Conservation (phyloP, 2,797 vertebrate genomes). For the Cottoperca gobio region DNA sequence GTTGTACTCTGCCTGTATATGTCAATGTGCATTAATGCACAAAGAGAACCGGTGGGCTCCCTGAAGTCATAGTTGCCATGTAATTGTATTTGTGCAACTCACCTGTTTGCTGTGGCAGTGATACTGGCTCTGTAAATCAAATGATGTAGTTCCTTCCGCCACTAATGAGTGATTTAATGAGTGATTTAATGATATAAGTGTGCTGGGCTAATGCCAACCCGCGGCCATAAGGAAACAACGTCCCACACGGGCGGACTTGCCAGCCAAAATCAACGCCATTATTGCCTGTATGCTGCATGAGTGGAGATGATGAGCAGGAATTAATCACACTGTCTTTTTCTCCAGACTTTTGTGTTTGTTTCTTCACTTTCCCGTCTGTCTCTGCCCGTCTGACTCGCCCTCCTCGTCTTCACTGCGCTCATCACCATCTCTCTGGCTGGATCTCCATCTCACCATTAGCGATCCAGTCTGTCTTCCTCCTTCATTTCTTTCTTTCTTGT, state of each 20-base stretch:
- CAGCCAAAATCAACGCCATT: constrained; percentile 83
- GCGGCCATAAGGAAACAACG: constrained; percentile 79
- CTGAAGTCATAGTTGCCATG: constrained; percentile 72
- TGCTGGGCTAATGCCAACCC: constrained; percentile 80
- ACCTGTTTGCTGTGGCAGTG: constrained; percentile 80
- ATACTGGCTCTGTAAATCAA: constrained; percentile 84
- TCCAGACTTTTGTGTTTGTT: constrained; percentile 46
- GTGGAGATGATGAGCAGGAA: constrained; percentile 73
- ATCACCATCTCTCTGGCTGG: constrained; percentile 30
- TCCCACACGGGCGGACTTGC: constrained; percentile 76
- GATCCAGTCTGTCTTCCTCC: neutral
- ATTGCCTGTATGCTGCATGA: constrained; percentile 81
- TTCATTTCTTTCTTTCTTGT: constrained; percentile 19
- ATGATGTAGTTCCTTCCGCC: constrained; percentile 87
- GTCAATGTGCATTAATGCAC: constrained; percentile 62
- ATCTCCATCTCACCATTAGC: constrained; percentile 29
- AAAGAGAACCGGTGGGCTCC: constrained; percentile 38
- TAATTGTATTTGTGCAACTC: constrained; percentile 81
- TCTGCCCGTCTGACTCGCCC: neutral
- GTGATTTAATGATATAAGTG: constrained; percentile 86
- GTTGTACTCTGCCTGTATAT: constrained; percentile 57
- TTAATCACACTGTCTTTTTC: constrained; percentile 78
- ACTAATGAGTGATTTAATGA: constrained; percentile 91
- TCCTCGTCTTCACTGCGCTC: constrained; percentile 3
- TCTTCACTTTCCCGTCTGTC: constrained; percentile 14